A percentile compares a stretch with the other conserved stretches of the same genome.
These are phyloP conservation scores for Thalassoma bifasciatum DNA, from an alignment of 2,113 vertebrate species.

Conservation along the genomic window DNA sequence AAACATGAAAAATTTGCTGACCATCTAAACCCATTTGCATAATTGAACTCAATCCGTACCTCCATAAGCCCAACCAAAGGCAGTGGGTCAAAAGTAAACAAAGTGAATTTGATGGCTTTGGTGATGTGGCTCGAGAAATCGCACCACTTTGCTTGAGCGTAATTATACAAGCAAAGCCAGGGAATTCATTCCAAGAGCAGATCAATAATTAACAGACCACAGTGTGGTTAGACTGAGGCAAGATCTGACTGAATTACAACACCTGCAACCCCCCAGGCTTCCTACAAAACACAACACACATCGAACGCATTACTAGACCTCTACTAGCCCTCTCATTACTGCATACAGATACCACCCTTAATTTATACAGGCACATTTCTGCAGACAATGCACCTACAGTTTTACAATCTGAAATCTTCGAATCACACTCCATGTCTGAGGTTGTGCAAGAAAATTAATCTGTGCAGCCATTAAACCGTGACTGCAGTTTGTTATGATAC, in stretches of 20 bases:
- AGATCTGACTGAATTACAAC: neutral
- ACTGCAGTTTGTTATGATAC: too few species aligned
- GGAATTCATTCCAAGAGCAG: neutral
- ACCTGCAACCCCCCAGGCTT: neutral
- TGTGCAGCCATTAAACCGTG: neutral
- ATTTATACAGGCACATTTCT: slow-evolving; percentile 2
- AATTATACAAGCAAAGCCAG: slow-evolving; percentile 1
- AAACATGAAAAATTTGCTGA: neutral
- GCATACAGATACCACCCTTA: neutral
- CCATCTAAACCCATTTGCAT: neutral
- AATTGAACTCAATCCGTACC: neutral
- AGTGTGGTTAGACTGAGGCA: neutral
- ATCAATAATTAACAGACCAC: slow-evolving; percentile 31
- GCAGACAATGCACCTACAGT: neutral
- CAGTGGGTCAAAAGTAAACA: slow-evolving; percentile 14
- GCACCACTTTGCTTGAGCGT: neutral
- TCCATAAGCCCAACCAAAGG: neutral
- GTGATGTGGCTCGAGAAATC: slow-evolving; percentile 9
- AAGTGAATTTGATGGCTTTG: neutral
- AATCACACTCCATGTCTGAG: slow-evolving; percentile 8
- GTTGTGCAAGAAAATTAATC: neutral
- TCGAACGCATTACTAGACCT: neutral
- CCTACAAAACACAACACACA: slow-evolving; percentile 2
- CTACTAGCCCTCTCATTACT: neutral
- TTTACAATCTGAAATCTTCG: neutral